Base-by-base conservation (phyloP, 2,888 invertebrate genomes). In the Aleiodes testaceus region DNA sequence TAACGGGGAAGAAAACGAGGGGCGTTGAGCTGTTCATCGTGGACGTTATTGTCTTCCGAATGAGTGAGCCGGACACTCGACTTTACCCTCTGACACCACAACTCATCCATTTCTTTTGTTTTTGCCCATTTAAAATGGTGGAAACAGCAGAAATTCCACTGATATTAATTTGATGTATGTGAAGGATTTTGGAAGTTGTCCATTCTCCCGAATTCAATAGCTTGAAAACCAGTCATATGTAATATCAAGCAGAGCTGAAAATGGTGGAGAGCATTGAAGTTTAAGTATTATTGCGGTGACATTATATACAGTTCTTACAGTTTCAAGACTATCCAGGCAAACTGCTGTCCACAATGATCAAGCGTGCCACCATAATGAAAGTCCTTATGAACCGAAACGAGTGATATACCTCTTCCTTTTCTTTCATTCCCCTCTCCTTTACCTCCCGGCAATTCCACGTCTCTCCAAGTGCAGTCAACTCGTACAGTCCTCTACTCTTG, bases 211-310 rank as follows among this genome's bases (percentile, higher is more conserved):
- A 7, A 63, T 53, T 49, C 22, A 14, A 50, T 11, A 50, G 44
- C 36, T 70, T n/a, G n/a, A 26, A 36, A 59, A 63, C 16, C 4
- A 36, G 5, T 36, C 36, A 65, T 49, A 72, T 70, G 70, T 12
- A 72, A 68, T 70, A 70, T 74, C 65, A 61, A 74, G 53, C 65
- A 55, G 67, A 52, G 42, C 16, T 20, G 26, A 68, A 68, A 70
- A 70, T 66, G 66, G 36, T 44, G 36, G 36, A 49, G 30, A 49
- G 30, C 45, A 50, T 70, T 64, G 20, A 72, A 70, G 72, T 74
- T 74, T 72, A 45, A 69, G 70, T 53, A 69, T 70, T 72, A 74
- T 69, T 36, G 66, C 30, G 18, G 16, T 26, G 59, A 42, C 59
- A 42, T 59, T 59, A 59, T 59, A 59, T 59, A 36, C 59, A 59